Conservation (phyloP, 2,888 invertebrate genomes). For the Periphyllus acericola region DNA sequence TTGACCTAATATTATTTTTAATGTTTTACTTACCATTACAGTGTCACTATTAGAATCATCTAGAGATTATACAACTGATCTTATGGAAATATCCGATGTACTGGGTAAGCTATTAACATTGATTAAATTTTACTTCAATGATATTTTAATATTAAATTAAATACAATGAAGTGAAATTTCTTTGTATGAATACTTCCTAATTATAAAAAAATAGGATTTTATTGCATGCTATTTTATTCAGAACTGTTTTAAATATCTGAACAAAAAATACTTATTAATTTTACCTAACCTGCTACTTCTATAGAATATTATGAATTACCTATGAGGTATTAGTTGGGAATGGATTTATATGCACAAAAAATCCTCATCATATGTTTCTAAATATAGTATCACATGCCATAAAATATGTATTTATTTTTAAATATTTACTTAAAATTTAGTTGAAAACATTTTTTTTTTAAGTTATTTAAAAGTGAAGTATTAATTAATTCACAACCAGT, state of each 20-base stretch:
- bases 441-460: too few relatives aligned
- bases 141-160: neutral
- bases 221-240: too few relatives aligned
- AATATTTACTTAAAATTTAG: too few relatives aligned
- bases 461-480: too few relatives aligned
- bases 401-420: too few relatives aligned
- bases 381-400: too few relatives aligned
- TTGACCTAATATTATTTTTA: neutral
- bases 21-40: constrained; percentile 32
- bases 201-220: too few relatives aligned
- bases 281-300: neutral
- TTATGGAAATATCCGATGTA: constrained; percentile 55
- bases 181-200: too few relatives aligned
- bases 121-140: neutral
- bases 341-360: too few relatives aligned
- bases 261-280: neutral
- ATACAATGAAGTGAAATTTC: neutral
- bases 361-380: too few relatives aligned
- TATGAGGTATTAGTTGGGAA: neutral
- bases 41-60: neutral
- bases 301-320: neutral
- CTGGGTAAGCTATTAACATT: constrained; percentile 17
- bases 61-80: constrained; percentile 31
- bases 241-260: neutral
- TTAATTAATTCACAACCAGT: too few relatives aligned